Evolutionary conservation across 2,797 vertebrate genomes (phyloP), one percentile per base, ranked within the genome.

Genomic region (Protonibea diacanthus): DNA sequence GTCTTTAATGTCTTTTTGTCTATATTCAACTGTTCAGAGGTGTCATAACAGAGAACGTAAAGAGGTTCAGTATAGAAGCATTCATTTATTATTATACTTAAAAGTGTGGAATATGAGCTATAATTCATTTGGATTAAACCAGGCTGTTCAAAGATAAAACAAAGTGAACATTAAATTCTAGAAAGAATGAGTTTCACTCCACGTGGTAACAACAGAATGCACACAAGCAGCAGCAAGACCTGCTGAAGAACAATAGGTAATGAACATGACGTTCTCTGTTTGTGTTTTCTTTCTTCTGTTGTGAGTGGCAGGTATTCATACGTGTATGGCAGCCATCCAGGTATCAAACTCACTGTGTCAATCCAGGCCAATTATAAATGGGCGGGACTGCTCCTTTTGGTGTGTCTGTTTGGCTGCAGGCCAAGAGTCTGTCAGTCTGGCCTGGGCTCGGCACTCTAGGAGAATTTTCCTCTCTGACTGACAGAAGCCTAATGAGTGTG

Each of bases 361-460:
- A 27, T 70, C 5, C 33, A 33, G 33, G 40, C 20, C 58, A 63
- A 61, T 60, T 73, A 60, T 27, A 42, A 25, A 56, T 58, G 57
- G 66, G 51, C 0, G 8, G 8, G 55, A 59, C 65, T 40, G 69
- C 44, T 66, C 53, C 51, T 78, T 51, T 45, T 20, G 71, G 71
- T 29, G 3, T 25, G 51, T 74, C 59, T 70, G 64, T 59, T 81
- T 72, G 84, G 84, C 86, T 68, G 49, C 17, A 21, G 69, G 77
- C 85, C 62, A 47, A 80, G 72, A 33, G 63, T 64, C 72, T 74
- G 83, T 82, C 74, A 81, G 62, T 82, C 70, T 49, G 3, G 13
- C 40, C 15, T n/a, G 63, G 78, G 49, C 76, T 80, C 74, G 66
- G 49, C 5, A 1, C 74, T 77, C 44, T 40, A 38, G 2, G 51